Percentiles rank a stretch among this genome's conserved stretches.
These are phyloP conservation scores for Willowsia nigromaculata DNA, from an alignment of 2,888 invertebrate genomes.

Conservation along the genomic window DNA sequence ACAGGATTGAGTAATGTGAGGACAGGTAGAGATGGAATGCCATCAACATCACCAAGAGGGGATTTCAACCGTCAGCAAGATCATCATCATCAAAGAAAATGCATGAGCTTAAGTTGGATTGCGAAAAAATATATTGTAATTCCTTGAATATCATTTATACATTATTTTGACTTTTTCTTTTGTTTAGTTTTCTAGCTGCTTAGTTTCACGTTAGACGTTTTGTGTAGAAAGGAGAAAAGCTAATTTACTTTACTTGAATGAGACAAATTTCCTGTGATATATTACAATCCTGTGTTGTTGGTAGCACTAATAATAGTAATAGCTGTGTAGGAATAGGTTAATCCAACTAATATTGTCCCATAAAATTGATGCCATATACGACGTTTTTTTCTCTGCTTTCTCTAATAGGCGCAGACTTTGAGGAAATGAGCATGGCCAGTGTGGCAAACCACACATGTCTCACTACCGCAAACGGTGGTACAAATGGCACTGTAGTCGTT, in stretches of 20 bases:
- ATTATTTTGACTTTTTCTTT: conserved; percentile 10
- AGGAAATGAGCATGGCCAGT: conserved; percentile 78
- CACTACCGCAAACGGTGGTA: conserved; percentile 70
- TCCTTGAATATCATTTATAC: too few relatives aligned
- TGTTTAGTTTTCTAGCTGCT: not conserved
- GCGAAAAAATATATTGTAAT: conserved; percentile 74
- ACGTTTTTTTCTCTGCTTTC: not conserved
- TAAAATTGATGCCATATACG: not conserved
- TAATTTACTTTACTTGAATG: not conserved
- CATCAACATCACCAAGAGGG: not conserved
- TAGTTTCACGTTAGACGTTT: not conserved
- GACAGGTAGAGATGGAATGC: not conserved
- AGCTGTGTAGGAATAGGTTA: not conserved
- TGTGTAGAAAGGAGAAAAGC: not conserved
- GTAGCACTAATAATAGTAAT: not conserved
- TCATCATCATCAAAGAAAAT: conserved; percentile 33
- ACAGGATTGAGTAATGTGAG: not conserved
- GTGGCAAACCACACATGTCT: conserved; percentile 78
- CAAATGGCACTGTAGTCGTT: conserved; percentile 74
- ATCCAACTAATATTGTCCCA: not conserved
- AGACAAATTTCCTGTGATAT: not conserved
- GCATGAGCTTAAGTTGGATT: conserved; percentile 70
- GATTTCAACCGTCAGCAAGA: not conserved
- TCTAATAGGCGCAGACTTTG: conserved; percentile 78
- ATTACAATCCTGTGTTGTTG: not conserved